These are phyloP conservation scores for Marcusenius ussheri DNA, from an alignment of 2,113 vertebrate species.

Conservation along the genomic window DNA sequence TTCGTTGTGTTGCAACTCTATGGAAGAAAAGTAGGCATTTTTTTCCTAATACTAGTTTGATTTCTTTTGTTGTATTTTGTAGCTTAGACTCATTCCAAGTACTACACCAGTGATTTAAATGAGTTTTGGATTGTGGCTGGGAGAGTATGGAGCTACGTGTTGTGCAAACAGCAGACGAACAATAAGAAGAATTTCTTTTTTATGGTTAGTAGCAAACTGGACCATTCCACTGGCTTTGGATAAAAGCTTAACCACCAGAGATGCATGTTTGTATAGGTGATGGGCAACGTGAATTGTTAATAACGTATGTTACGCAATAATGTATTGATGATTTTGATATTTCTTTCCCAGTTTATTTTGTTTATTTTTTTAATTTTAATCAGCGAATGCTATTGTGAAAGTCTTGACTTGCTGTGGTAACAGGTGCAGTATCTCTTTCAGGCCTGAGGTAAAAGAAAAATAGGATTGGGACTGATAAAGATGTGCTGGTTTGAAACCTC, in stretches of 20 bases:
- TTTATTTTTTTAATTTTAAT: constrained; percentile 39
- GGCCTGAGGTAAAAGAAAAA: constrained; percentile 43
- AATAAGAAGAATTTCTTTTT: constrained; percentile 37
- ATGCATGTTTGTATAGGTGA: constrained; percentile 67
- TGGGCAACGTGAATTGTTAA: constrained; percentile 65
- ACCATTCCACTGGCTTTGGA: constrained; percentile 47
- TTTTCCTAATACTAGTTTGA: constrained; percentile 52
- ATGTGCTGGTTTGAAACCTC: constrained; percentile 36
- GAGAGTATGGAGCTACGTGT: constrained; percentile 42
- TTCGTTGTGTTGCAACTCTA: constrained; percentile 52
- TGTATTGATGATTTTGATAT: constrained; percentile 62
- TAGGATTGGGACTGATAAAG: constrained; percentile 45
- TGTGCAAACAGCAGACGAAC: constrained; percentile 57
- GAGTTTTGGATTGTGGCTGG: constrained; percentile 32
- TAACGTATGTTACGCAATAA: constrained; percentile 74
- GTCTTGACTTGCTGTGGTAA: constrained; percentile 57
- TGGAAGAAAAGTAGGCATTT: constrained; percentile 33
- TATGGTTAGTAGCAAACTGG: constrained; percentile 26
- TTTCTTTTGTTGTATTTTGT: constrained; percentile 40
- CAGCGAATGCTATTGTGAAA: constrained; percentile 61
- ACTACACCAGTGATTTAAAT: constrained; percentile 40
- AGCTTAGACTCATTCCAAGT: constrained; percentile 46
- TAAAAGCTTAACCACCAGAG: constrained; percentile 54
- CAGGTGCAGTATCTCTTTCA: constrained; percentile 50
- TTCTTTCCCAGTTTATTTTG: constrained; percentile 47